phyloP scores from a whole-genome alignment of 1,140 invertebrate genomes.

The Pseudoatta argentina region DNA sequence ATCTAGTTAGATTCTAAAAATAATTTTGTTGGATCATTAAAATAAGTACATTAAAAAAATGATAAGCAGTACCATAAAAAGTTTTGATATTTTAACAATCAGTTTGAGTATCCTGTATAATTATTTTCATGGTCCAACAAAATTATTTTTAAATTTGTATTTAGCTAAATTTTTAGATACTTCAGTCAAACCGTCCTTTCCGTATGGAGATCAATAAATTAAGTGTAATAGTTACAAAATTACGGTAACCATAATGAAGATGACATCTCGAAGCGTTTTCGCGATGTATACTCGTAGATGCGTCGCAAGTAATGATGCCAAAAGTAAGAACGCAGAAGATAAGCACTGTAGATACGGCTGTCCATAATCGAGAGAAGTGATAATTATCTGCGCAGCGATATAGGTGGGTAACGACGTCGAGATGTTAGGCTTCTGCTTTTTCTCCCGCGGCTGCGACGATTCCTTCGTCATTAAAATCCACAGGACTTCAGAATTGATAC shows the following conservation, averaged over 20 bases:
- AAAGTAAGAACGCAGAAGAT: background rate
- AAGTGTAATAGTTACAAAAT: background rate
- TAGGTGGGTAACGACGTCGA: background rate
- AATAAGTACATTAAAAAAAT: too few species aligned
- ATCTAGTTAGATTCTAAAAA: too few species aligned
- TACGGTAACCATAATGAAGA: background rate
- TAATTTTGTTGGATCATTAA: too few species aligned
- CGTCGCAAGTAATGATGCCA: background rate
- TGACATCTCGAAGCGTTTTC: background rate
- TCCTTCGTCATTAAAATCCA: slow-evolving; percentile 41
- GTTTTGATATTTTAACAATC: too few species aligned
- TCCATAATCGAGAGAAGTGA: background rate
- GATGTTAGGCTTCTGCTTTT: background rate
- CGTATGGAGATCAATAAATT: background rate
- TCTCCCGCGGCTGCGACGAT: background rate
- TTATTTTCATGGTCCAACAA: too few species aligned
- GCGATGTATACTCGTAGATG: background rate
- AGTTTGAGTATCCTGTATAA: too few species aligned
- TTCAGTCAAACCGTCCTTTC: too few species aligned
- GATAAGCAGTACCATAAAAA: too few species aligned
- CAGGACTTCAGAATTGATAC: background rate
- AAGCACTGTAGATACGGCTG: background rate
- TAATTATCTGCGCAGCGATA: slow-evolving; percentile 1
- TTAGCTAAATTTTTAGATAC: too few species aligned
- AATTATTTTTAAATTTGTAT: too few species aligned